phyloP scores from a whole-genome alignment of 2,797 vertebrate species.

The Urophycis tenuis region DNA sequence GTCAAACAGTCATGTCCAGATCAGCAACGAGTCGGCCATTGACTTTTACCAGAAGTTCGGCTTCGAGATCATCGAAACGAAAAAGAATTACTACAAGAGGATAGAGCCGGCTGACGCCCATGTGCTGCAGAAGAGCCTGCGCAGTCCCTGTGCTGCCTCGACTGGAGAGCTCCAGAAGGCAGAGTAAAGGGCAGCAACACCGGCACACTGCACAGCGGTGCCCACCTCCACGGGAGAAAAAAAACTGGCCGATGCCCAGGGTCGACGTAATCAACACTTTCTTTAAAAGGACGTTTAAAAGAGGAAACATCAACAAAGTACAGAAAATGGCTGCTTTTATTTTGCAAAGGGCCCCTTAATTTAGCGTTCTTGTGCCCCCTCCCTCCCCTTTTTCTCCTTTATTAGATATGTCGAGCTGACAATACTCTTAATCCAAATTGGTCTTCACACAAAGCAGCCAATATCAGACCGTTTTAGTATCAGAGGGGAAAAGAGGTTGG shows the following conservation, averaged over 20 bases:
- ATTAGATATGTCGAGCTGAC: constrained; percentile 57
- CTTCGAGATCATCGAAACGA: constrained; percentile 99
- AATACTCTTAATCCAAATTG: constrained; percentile 56
- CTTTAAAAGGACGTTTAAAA: constrained; percentile 75
- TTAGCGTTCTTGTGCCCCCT: constrained; percentile 50
- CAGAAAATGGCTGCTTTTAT: constrained; percentile 70
- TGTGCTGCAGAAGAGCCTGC: constrained; percentile 98
- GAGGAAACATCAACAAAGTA: constrained; percentile 68
- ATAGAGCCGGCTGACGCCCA: constrained; percentile 99
- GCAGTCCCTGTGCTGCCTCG: constrained; percentile 82
- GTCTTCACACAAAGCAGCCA: constrained; percentile 58
- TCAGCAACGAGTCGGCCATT: constrained; percentile 99
- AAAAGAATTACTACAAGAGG: constrained; percentile 99
- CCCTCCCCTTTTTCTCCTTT: constrained; percentile 40
- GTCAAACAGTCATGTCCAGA: constrained; percentile 89
- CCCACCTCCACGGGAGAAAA: constrained; percentile 71
- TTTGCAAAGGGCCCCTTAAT: constrained; percentile 63
- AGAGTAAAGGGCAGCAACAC: constrained; percentile 72
- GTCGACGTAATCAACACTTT: constrained; percentile 73
- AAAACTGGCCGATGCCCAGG: constrained; percentile 74
- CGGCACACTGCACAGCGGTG: constrained; percentile 76
- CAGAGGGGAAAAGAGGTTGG: constrained; percentile 54
- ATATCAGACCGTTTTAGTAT: constrained; percentile 57
- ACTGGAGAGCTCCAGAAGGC: constrained; percentile 91
- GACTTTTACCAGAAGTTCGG: constrained; percentile 99